A percentile compares a stretch with the other conserved stretches of the same genome.
phyloP scores from a whole-genome alignment of 2,888 invertebrate genomes.

The Girardia tigrina region DNA sequence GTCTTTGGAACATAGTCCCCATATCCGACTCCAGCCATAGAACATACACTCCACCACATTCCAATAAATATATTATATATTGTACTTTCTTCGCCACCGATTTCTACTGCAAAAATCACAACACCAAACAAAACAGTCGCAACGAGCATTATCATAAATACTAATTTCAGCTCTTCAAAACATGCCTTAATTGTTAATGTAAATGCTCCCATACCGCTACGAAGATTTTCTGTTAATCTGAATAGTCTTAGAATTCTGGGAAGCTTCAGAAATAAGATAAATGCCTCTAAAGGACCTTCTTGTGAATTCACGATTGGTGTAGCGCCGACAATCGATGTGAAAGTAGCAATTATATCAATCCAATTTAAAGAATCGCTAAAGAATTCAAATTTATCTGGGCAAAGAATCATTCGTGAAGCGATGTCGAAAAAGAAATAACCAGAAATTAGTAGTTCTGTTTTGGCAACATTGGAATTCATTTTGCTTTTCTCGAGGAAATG shows the following conservation, averaged over 20 bases:
- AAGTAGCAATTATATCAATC: background rate
- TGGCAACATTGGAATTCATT: background rate
- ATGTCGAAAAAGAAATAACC: background rate
- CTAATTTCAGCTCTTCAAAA: background rate
- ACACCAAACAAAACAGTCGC: background rate
- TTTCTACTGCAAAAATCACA: background rate
- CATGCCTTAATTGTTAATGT: background rate
- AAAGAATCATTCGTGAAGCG: background rate
- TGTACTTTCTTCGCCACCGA: background rate
- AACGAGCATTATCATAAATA: background rate
- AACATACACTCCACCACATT: conserved; percentile 2
- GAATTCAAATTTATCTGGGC: background rate
- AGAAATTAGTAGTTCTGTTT: background rate
- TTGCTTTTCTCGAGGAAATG: background rate
- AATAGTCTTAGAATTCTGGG: background rate
- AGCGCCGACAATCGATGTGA: background rate
- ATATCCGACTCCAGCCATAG: background rate
- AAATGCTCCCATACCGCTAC: background rate
- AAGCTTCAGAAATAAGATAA: background rate
- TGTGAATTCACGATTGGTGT: background rate
- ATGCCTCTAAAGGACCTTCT: background rate
- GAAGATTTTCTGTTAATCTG: background rate
- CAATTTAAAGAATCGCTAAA: conserved; percentile 7
- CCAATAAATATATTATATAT: background rate
- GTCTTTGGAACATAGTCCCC: background rate